Evolutionary conservation across 2,797 vertebrate species (phyloP), one percentile per base, ranked within the genome.

Genomic region (Cichlasoma orientale): DNA sequence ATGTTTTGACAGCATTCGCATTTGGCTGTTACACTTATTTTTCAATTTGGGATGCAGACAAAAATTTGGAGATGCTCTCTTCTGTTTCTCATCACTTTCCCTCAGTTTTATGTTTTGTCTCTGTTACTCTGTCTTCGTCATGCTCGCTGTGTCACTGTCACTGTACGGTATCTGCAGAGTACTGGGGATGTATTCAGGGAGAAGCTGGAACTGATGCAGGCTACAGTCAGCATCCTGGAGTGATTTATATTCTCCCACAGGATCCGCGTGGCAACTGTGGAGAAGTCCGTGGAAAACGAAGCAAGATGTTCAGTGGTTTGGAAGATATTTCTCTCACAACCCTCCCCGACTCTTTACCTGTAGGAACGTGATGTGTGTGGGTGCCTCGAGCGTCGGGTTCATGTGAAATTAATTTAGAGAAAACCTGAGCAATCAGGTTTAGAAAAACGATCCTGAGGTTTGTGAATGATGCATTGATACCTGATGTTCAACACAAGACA

Each of bases 161-260:
- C 63, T n/a, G 63, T 27, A 50, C 63, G 7, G 47, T 50, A 18
- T 50, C 16, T 19, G 47, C 16, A 50, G 16, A 7, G 16, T 18
- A 19, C 47, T 50, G 47, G 47, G 7, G 16, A 3, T 6, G 3
- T 50, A 19, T 50, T 19, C 47, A 50, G 47, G 47, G 18, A 50
- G 47, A 19, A 18, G 18, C 16, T 50, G 47, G 47, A 19, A 50
- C 16, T 50, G 47, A 50, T 7, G 47, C 18, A 19, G 47, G 47
- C 16, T 50, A 18, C 47, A 50, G 16, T 50, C 47, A 50, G 47
- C 16, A 18, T 50, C 16, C 47, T 50, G 47, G 16, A 50, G 7
- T 50, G 47, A 68, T 68, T 68, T 50, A 50, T 50, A 68, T 68
- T 68, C 5, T 68, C 63, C 63, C 63, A 50, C 44, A n/a, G 44